Conservation (phyloP, 2,797 vertebrate genomes). For the Tinamus major region DNA sequence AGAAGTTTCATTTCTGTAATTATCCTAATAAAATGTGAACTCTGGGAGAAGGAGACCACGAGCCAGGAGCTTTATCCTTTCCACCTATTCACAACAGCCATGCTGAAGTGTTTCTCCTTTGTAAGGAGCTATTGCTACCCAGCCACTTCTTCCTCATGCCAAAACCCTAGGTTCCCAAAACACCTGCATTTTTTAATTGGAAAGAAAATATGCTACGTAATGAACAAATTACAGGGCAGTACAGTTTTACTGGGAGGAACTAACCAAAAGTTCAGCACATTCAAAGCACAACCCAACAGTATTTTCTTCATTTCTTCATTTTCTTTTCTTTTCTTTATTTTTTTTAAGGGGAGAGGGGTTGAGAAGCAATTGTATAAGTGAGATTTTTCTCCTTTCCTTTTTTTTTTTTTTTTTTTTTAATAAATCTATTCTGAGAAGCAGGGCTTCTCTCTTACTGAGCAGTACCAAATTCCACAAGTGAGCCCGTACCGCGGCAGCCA, state of each 20-base stretch:
- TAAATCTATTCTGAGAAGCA: not conserved
- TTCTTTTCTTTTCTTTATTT: no score
- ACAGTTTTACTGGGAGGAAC: not conserved
- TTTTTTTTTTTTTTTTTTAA: rapidly evolving
- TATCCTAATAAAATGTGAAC: not conserved
- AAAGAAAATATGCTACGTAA: not conserved
- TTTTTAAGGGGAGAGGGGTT: not conserved
- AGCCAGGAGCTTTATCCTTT: not conserved
- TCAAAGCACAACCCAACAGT: rapidly evolving
- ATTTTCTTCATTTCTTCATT: not conserved
- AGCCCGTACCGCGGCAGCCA: rapidly evolving
- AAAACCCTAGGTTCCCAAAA: rapidly evolving
- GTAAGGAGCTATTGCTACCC: not conserved
- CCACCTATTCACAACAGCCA: rapidly evolving
- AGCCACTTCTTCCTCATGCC: not conserved
- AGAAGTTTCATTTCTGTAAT: not conserved
- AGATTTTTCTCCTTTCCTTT: not conserved
- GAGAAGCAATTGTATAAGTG: not conserved
- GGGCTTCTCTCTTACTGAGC: not conserved
- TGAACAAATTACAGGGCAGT: not conserved
- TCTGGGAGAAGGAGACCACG: not conserved
- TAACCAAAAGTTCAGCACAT: not conserved
- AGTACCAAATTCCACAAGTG: not conserved
- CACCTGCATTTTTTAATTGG: not conserved
- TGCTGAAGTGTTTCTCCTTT: not conserved